phyloP scores from a whole-genome alignment of 2,113 vertebrate genomes.

The Gasterosteus nipponicus region DNA sequence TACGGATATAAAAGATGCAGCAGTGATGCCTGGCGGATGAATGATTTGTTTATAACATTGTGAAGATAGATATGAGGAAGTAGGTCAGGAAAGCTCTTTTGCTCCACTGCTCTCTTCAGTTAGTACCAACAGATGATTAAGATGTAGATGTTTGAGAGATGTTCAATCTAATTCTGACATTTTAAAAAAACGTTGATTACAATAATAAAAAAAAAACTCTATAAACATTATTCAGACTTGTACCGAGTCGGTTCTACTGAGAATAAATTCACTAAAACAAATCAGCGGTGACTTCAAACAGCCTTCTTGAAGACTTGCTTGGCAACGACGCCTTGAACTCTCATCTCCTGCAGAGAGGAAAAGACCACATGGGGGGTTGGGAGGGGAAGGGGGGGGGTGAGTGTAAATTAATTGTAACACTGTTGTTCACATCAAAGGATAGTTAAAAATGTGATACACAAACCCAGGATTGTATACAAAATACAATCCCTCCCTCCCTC shows the following conservation, averaged over 20 bases:
- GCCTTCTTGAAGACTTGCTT: conserved; percentile 92
- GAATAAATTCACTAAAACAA: conserved; percentile 11
- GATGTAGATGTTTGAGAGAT: conserved; percentile 21
- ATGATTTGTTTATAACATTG: conserved; percentile 48
- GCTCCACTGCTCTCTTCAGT: conserved; percentile 23
- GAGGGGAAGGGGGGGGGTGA: not conserved
- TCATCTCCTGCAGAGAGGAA: conserved; percentile 85
- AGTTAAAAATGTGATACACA: conserved; percentile 25
- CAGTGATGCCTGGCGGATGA: not conserved
- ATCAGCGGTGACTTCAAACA: conserved; percentile 62
- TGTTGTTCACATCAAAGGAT: conserved; percentile 42
- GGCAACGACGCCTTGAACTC: conserved; percentile 84
- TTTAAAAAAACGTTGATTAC: conserved; percentile 25
- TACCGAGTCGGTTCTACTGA: not conserved
- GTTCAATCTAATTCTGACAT: conserved; percentile 4
- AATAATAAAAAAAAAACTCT: conserved; percentile 24
- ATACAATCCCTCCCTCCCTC: not conserved
- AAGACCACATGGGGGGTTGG: conserved; percentile 10
- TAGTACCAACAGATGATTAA: conserved; percentile 20
- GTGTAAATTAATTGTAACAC: conserved; percentile 3
- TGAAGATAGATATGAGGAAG: conserved; percentile 29
- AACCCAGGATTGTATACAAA: conserved; percentile 33
- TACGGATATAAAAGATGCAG: not conserved
- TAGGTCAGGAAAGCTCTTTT: conserved; percentile 13
- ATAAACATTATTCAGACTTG: conserved; percentile 26